Conservation (phyloP, 2,888 invertebrate genomes). For the Eledona agricola region DNA sequence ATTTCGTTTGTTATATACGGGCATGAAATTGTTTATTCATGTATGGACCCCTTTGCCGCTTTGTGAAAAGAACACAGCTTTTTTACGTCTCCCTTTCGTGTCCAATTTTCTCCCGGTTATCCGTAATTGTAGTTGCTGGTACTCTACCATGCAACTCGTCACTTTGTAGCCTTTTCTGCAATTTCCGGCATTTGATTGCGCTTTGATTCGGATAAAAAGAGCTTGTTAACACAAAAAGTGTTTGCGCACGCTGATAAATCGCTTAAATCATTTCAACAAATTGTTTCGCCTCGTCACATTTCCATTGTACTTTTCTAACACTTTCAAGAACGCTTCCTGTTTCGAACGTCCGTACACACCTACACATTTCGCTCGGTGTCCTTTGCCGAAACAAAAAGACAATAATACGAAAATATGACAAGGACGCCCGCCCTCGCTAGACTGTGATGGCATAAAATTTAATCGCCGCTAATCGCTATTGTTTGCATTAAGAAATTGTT, state of each 20-base stretch:
- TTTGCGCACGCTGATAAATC: slow-evolving; percentile 22
- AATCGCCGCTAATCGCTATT: too few relatives aligned
- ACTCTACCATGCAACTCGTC: slow-evolving; percentile 12
- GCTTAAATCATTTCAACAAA: slow-evolving; percentile 3
- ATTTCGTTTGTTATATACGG: background rate
- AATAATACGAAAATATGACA: slow-evolving; percentile 19
- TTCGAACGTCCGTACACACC: slow-evolving; percentile 17
- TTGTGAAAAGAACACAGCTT: slow-evolving; percentile 6
- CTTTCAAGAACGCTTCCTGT: slow-evolving; percentile 32
- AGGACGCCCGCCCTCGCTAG: too few relatives aligned
- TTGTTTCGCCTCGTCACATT: slow-evolving; percentile 15
- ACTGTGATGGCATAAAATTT: slow-evolving; percentile 13
- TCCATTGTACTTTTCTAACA: slow-evolving; percentile 15
- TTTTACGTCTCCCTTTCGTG: slow-evolving; percentile 2
- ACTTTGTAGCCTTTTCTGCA: slow-evolving; percentile 8
- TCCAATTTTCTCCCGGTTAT: slow-evolving; percentile 8
- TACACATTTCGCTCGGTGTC: slow-evolving; percentile 30
- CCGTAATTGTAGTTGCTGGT: slow-evolving; percentile 5
- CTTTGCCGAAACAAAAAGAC: slow-evolving; percentile 6
- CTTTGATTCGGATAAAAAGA: slow-evolving; percentile 17
- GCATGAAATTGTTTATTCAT: slow-evolving; percentile 11
- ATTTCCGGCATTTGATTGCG: slow-evolving; percentile 18
- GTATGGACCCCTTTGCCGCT: slow-evolving; percentile 6
- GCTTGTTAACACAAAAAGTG: slow-evolving; percentile 1
- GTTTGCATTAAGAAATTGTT: too few relatives aligned